Base-by-base conservation (phyloP, 2,113 vertebrate genomes). In the Cheilinus undulatus region DNA sequence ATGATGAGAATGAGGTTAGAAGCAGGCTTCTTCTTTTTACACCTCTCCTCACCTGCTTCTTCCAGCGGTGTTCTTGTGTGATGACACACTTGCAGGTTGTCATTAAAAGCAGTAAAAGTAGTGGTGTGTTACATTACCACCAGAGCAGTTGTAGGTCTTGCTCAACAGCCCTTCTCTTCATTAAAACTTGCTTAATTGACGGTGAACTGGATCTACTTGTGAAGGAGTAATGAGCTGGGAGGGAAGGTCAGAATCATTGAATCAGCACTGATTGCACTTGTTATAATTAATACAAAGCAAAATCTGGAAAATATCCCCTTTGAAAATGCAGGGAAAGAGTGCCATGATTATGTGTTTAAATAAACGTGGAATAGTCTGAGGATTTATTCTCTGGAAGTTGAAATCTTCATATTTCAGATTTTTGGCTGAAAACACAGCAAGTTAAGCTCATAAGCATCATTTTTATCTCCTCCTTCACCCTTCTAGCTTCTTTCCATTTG, bases 121-220 rank as follows among this genome's bases (percentile, higher is more conserved):
- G 86, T 67, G 86, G 76, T 36, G 89, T 87, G 91, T 85, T 85
- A 81, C 86, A 83, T 82, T 84, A 85, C 70, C 80, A 80, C 50
- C 43, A 40, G 78, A 86, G 66, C 81, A 86, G 79, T 86, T 91
- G 91, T 92, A 87, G 91, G 89, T 90, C 89, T 88, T 92, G 91
- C 86, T 89, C 87, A 91, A 91, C 87, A 87, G 70, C 76, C 89
- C 88, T 79, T 88, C 64, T 50, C 89, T 86, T 90, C 91, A 91
- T 92, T 91, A 91, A 91, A 90, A 90, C 77, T 89, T 88, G 42
- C 81, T 86, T 90, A 92, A 91, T 86, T 89, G 89, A 89, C 76
- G 49, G 81, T 88, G 88, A 88, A 82, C 75, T 80, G 78, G 59
- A 73, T 88, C 77, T 81, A 86, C 89, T 89, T 89, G 82, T 62